phyloP scores from a whole-genome alignment of 2,888 invertebrate genomes.

The Lutraria lutraria region DNA sequence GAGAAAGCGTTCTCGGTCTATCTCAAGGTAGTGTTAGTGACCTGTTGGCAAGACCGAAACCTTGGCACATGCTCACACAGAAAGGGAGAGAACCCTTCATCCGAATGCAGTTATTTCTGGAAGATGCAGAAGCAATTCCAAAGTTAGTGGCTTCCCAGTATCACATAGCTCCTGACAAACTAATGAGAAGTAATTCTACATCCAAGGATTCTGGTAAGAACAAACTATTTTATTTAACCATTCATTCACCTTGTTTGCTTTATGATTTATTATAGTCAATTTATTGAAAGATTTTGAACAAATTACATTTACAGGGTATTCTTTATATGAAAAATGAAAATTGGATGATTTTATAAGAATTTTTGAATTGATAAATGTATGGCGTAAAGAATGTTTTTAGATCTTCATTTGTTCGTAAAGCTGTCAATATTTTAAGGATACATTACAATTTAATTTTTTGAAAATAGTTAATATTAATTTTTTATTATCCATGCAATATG shows the following conservation, averaged over 20 bases:
- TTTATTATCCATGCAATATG: not conserved
- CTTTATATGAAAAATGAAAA: not conserved
- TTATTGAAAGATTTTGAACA: not conserved
- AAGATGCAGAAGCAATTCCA: slow-evolving; percentile 97
- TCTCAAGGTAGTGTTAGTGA: slow-evolving; percentile 97
- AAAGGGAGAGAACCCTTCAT: slow-evolving; percentile 94
- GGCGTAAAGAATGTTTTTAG: too few species aligned
- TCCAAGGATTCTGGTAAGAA: slow-evolving; percentile 56
- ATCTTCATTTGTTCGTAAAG: not conserved
- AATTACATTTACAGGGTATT: slow-evolving; percentile 14
- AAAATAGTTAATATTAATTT: not conserved
- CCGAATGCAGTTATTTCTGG: slow-evolving; percentile 94
- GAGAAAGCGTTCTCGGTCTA: slow-evolving; percentile 95
- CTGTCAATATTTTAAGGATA: not conserved
- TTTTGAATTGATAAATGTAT: too few species aligned
- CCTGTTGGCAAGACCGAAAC: slow-evolving; percentile 97
- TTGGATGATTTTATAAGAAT: not conserved
- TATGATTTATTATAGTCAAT: not conserved
- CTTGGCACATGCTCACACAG: slow-evolving; percentile 99
- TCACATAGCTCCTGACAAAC: slow-evolving; percentile 98
- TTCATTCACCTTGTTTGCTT: not conserved
- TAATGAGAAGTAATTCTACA: slow-evolving; percentile 92
- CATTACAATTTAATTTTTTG: not conserved
- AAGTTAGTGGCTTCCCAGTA: slow-evolving; percentile 98
- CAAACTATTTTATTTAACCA: not conserved